Evolutionary conservation across 2,113 vertebrate genomes (phyloP).

Genomic region (Nerophis lumbriciformis): DNA sequence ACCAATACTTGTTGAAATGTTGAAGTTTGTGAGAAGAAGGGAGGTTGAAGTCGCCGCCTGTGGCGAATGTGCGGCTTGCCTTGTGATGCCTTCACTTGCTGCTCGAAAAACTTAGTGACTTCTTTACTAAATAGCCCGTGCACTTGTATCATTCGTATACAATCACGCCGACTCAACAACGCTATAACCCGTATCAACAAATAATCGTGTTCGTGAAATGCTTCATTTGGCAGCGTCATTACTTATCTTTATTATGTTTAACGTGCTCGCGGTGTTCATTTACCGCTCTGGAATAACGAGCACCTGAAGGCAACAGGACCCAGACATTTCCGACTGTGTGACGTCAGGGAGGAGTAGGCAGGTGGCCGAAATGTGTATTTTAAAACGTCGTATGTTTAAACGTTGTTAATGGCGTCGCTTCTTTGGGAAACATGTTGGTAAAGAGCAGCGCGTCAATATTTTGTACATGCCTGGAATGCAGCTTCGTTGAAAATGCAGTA

Average conservation of each 20-base stretch:
- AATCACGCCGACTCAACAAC: too few species aligned
- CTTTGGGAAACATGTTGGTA: background rate
- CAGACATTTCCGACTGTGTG: background rate
- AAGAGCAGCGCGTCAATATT: background rate
- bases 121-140: background rate
- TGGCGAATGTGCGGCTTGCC: background rate
- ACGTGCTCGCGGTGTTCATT: background rate
- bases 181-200: background rate
- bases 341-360: constrained; percentile 11
- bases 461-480: too few species aligned
- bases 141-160: background rate
- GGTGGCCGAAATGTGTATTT: background rate
- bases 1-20: background rate
- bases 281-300: background rate
- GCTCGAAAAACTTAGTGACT: background rate
- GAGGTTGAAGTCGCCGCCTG: constrained; percentile 46
- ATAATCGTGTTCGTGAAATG: background rate
- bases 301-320: constrained; percentile 30
- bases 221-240: background rate
- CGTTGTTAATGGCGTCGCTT: background rate
- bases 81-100: constrained; percentile 32
- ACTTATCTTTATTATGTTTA: background rate
- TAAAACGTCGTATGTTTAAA: background rate
- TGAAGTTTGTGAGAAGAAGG: constrained; percentile 10
- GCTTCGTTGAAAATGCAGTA: too few species aligned